Conservation (phyloP, 2,113 vertebrate genomes). For the Chionodraco myersi region DNA sequence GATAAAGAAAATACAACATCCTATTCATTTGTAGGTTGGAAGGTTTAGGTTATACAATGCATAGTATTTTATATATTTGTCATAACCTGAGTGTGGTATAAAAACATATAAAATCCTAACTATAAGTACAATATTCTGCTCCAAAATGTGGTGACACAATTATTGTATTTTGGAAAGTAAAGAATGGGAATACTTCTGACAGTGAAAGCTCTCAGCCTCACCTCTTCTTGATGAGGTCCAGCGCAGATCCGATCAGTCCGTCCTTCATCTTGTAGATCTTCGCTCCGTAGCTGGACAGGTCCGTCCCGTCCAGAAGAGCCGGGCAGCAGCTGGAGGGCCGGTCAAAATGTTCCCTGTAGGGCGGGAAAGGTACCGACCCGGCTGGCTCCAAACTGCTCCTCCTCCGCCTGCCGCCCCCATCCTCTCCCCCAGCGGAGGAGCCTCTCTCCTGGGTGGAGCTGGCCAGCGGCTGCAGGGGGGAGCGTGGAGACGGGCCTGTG, state of each 20-base stretch:
- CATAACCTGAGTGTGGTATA: no score
- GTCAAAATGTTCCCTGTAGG: constrained; percentile 77
- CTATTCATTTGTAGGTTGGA: no score
- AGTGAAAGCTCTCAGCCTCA: constrained; percentile 59
- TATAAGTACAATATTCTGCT: no score
- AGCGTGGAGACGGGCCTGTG: constrained; percentile 86
- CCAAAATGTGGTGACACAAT: no score
- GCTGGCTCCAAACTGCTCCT: constrained; percentile 73
- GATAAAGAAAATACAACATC: no score
- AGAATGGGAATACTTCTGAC: not conserved
- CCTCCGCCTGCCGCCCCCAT: constrained; percentile 41
- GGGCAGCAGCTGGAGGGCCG: constrained; percentile 90
- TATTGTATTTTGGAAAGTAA: not conserved
- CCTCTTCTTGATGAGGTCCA: constrained; percentile 95
- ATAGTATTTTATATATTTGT: no score
- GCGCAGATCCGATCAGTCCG: constrained; percentile 88
- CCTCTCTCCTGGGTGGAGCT: constrained; percentile 52
- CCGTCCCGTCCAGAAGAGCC: constrained; percentile 88
- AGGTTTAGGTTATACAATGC: no score
- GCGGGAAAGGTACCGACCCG: constrained; percentile 75
- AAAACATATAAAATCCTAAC: no score
- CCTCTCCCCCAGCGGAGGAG: not conserved
- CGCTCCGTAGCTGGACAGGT: constrained; percentile 90
- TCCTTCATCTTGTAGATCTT: constrained; percentile 93
- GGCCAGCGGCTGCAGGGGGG: constrained; percentile 81